Evolutionary conservation across 1,140 invertebrate species (phyloP).

Genomic region (Aphelinus certus): DNA sequence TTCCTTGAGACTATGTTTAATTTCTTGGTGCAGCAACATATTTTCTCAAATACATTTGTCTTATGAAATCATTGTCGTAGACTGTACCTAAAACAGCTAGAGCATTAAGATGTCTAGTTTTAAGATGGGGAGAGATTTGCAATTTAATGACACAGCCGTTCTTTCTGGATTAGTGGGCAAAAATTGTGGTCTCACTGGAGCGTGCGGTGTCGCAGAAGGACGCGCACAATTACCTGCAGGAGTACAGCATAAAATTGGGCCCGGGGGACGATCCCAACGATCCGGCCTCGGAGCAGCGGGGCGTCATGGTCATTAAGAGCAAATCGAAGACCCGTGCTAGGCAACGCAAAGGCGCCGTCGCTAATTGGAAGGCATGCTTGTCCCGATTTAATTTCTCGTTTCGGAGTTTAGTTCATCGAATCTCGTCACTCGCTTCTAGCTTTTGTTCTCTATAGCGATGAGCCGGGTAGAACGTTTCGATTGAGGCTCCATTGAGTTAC

Average conservation of each 20-base stretch:
- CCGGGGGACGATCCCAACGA: slow-evolving; percentile 79
- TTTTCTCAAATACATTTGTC: no score
- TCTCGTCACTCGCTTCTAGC: no score
- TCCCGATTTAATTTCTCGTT: slow-evolving; percentile 3
- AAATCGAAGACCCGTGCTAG: slow-evolving; percentile 95
- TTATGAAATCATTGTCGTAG: no score
- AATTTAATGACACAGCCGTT: no score
- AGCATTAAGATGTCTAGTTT: no score
- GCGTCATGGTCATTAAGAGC: slow-evolving; percentile 97
- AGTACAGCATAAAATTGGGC: slow-evolving; percentile 93
- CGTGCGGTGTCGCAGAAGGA: slow-evolving; percentile 89
- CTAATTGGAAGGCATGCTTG: slow-evolving; percentile 92
- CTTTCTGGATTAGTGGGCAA: slow-evolving; percentile 82
- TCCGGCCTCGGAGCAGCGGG: slow-evolving; percentile 81
- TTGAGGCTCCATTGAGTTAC: no score
- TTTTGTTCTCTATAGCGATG: no score
- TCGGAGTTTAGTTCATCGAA: not conserved
- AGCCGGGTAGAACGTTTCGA: no score
- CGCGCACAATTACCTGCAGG: slow-evolving; percentile 89
- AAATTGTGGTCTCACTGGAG: slow-evolving; percentile 96
- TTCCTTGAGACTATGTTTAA: no score
- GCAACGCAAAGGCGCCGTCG: slow-evolving; percentile 94
- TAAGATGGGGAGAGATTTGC: no score
- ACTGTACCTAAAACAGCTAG: no score
- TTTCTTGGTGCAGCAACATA: no score